A percentile compares a stretch with the other conserved stretches of the same genome.
Conservation (phyloP, 2,888 invertebrate genomes). For the Hololepta plana region DNA sequence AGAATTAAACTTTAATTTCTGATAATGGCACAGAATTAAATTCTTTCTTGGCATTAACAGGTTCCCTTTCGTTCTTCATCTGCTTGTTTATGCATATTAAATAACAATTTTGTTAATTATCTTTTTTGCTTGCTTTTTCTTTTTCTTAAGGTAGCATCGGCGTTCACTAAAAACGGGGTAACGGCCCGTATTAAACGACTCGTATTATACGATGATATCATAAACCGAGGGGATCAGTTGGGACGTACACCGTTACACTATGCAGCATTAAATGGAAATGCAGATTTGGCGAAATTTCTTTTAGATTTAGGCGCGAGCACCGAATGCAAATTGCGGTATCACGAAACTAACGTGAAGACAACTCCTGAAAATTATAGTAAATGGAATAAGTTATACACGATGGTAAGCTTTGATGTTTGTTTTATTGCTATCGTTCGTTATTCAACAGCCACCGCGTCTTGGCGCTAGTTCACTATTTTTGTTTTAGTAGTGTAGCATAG, state of each 20-base stretch:
- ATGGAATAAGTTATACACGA: slow-evolving; percentile 11
- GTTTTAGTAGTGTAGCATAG: too few species aligned
- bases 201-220: slow-evolving; percentile 9
- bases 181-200: slow-evolving; percentile 8
- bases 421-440: too few species aligned
- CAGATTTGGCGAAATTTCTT: slow-evolving; percentile 13
- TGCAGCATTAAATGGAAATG: slow-evolving; percentile 18
- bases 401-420: too few species aligned
- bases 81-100: too few species aligned
- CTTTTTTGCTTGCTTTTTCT: too few species aligned
- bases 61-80: too few species aligned
- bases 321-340: slow-evolving; percentile 11
- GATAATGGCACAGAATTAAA: too few species aligned
- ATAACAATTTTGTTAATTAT: too few species aligned
- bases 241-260: slow-evolving; percentile 21
- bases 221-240: slow-evolving; percentile 15
- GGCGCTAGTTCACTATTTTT: too few species aligned
- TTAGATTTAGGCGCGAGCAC: slow-evolving; percentile 11
- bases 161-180: slow-evolving; percentile 10
- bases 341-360: slow-evolving; percentile 7
- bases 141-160: slow-evolving; percentile 11
- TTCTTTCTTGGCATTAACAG: too few species aligned
- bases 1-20: too few species aligned
- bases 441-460: too few species aligned
- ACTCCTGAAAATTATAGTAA: slow-evolving; percentile 10